Evolutionary conservation across 2,888 invertebrate genomes (phyloP), one percentile per base, ranked within the genome.

Genomic region (Seladonia tumulorum): DNA sequence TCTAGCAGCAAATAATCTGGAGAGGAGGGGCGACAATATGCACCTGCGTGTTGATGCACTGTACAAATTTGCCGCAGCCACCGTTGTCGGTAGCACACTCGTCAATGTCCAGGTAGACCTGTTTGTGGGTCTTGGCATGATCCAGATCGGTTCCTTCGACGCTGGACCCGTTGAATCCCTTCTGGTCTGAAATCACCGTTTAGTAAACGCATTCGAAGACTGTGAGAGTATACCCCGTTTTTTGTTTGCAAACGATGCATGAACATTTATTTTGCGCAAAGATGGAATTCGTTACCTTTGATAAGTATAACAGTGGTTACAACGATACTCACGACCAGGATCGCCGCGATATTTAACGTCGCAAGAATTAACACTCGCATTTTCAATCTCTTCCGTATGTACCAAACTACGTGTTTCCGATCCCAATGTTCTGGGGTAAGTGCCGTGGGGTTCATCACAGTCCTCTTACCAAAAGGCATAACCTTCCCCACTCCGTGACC

Each of bases 21-120:
- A 3, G 22, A 53, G 8, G 42, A 22, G 4, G 2, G n/a, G 0
- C 53, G 53, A 53, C 1, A 22, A 68, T 4, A 0, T 10, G 35
- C 90, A 98, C 98, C 94, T 97, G 97, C 5, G 97, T 98, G 93
- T 99, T 99, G 76, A 97, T 96, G 94, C 99, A 99, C 35, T 96
- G 95, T 0, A 98, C 97, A 93, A 98, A 97, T 1, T 96, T 96
- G 0, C 97, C 97, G 94, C 99, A 99, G 57, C 96, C 97, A 10
- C 97, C 97, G 82, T 97, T 96, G 77, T 97, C 97, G 74, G 96
- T 96, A 4, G 96, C 96, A 93, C 99, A 99, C 95, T 99, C 99
- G 93, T 99, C 97, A 25, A 99, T 96, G 92, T 99, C 99, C 79
- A 96, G 95, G 93, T 99, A 99, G 39, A 96, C 96, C 95, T 99